Evolutionary conservation across 1,140 invertebrate species (phyloP), one percentile per base, ranked within the genome.

Genomic region (Drosophila paulistorum): DNA sequence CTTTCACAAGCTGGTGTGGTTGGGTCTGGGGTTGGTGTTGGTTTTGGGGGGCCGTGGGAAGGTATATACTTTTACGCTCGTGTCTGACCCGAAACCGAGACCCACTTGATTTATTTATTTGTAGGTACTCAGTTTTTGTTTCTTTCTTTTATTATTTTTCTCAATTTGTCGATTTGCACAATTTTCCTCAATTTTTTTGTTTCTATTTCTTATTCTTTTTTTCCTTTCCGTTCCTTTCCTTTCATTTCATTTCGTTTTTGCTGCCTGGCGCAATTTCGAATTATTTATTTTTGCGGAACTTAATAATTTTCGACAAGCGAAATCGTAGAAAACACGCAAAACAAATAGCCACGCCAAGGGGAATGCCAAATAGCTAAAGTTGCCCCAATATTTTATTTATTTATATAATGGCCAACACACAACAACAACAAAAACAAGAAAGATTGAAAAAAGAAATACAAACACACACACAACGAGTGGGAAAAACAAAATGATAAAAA

Each of bases 221-320:
- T 10, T 37, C 10, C 17, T 17, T 17, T 17, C 17, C 17, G 17
- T 37, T 10, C 20, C 7, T 5, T 45, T 63, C 7, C 7, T 63
- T 37, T 63, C 39, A 23, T 37, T 37, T 11, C 9, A 10, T 37
- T 37, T 11, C 9, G 1, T 37, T 37, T 9, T 63, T 62, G 14
- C 26, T 63, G 62, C 54, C 17, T 41, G 35, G 48, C n/a, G 35
- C 35, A 66, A 58, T 41, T 61, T 61, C 30, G 23, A 51, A 68
- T 68, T 68, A 68, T 68, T 68, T 68, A 68, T 68, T 68, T 51
- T 68, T 68, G 41, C 66, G 42, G 42, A 68, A 68, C 66, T 68
- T 68, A 68, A 68, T 68, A 68, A 68, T 68, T 51, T 61, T 68
- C 58, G 55, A 57, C 64, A 55, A 37, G 57, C 48, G 48, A 51